Percentiles rank a stretch among this genome's conserved stretches.
Conservation (phyloP, 2,797 vertebrate species). For the Coregonus suidteri region DNA sequence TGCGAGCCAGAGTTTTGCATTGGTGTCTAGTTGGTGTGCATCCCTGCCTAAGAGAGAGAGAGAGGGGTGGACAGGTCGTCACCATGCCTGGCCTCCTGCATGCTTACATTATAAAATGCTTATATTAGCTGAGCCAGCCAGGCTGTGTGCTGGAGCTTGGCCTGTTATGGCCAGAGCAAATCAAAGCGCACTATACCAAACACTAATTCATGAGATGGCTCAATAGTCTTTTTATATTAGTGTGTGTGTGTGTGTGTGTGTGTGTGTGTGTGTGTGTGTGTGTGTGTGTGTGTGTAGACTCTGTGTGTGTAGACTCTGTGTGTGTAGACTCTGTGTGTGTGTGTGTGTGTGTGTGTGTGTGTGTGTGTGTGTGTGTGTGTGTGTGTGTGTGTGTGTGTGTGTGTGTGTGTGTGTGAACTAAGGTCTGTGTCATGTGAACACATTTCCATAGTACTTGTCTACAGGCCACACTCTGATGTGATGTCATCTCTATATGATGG, state of each 20-base stretch:
- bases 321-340: slow-evolving; percentile 4
- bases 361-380: slow-evolving; percentile 24
- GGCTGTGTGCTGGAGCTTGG: slow-evolving; percentile 40
- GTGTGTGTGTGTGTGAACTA: slow-evolving; percentile 7
- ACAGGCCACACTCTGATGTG: not conserved
- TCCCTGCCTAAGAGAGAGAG: no score
- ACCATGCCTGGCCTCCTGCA: slow-evolving; percentile 20
- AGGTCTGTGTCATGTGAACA: not conserved
- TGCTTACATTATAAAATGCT: slow-evolving; percentile 46
- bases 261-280: not conserved
- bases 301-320: not conserved
- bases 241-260: not conserved
- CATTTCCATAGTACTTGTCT: not conserved
- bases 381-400: not conserved
- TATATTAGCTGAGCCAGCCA: slow-evolving; percentile 49
- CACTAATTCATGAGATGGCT: slow-evolving; percentile 12
- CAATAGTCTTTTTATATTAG: not conserved
- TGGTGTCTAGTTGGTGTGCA: no score
- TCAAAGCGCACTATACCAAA: slow-evolving; percentile 11
- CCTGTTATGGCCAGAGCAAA: slow-evolving; percentile 29
- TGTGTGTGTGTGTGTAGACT: slow-evolving; percentile 6
- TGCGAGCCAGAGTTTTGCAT: no score
- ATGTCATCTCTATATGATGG: not conserved
- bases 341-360: not conserved
- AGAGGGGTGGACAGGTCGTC: no score